Conservation (phyloP, 2,888 invertebrate species). For the Synanthedon formicaeformis region DNA sequence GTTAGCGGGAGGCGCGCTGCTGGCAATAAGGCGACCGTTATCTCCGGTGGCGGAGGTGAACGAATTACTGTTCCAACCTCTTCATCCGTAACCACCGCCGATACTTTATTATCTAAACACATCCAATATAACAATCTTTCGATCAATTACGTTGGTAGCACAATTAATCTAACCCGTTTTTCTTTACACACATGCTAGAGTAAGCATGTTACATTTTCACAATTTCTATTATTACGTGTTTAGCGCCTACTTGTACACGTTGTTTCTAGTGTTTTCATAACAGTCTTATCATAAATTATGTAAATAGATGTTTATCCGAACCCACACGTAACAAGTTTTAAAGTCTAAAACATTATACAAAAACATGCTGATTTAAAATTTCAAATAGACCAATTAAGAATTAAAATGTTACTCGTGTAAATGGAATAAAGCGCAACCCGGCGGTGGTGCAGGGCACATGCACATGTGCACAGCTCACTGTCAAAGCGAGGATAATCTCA, state of each 20-base stretch:
- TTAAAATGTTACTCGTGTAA: slow-evolving; percentile 23
- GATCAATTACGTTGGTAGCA: slow-evolving; percentile 25
- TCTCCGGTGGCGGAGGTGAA: slow-evolving; percentile 45
- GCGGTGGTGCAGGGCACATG: slow-evolving; percentile 7
- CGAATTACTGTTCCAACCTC: slow-evolving; percentile 33
- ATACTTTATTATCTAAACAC: slow-evolving; percentile 18
- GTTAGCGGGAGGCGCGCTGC: slow-evolving; percentile 51
- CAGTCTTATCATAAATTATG: no score
- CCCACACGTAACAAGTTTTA: no score
- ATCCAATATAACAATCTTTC: slow-evolving; percentile 19
- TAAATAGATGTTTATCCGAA: no score
- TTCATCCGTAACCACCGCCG: slow-evolving; percentile 10
- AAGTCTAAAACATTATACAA: no score
- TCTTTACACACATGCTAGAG: no score
- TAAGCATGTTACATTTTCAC: no score
- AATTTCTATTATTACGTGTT: no score
- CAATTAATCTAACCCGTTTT: not conserved
- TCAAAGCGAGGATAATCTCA: slow-evolving; percentile 65
- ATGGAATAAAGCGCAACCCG: slow-evolving; percentile 30
- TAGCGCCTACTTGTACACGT: no score
- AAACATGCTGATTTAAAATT: no score
- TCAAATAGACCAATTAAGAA: slow-evolving; percentile 32
- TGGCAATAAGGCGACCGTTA: slow-evolving; percentile 60
- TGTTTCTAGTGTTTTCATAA: no score
- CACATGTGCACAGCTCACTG: slow-evolving; percentile 37